Evolutionary conservation across 2,888 invertebrate genomes (phyloP).

Genomic region (Vannuccia rotundouncinata): DNA sequence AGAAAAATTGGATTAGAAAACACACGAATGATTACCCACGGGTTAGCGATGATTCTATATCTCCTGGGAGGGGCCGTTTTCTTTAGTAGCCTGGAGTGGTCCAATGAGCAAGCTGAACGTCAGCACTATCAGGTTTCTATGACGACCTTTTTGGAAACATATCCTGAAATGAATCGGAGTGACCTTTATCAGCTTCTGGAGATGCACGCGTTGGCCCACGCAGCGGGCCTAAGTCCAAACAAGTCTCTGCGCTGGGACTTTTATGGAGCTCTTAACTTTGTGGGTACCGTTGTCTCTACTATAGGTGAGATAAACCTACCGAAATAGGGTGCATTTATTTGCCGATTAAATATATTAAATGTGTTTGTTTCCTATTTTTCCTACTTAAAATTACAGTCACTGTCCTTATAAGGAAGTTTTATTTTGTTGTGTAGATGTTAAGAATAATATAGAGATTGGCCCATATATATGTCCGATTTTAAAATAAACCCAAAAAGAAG

Average conservation of each 20-base stretch:
- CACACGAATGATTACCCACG: neutral
- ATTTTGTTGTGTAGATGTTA: no score
- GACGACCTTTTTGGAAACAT: neutral
- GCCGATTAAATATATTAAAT: no score
- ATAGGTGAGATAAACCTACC: neutral
- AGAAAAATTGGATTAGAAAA: neutral
- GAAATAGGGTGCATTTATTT: no score
- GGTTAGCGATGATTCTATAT: neutral
- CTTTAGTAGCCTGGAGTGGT: neutral
- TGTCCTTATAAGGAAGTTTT: no score
- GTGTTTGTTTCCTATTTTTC: no score
- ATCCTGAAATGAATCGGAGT: neutral
- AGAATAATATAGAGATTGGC: no score
- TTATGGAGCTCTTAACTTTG: neutral
- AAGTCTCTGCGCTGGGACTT: neutral
- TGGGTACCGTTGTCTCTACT: neutral
- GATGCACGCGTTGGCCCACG: neutral
- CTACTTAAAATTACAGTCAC: no score
- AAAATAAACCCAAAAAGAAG: no score
- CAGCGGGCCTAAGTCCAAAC: neutral
- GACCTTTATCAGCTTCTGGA: neutral
- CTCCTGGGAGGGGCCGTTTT: neutral
- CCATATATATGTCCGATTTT: no score
- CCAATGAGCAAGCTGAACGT: neutral
- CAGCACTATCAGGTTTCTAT: neutral